Evolutionary conservation across 2,888 invertebrate genomes (phyloP).

Genomic region (Acanthosepion esculentum): DNA sequence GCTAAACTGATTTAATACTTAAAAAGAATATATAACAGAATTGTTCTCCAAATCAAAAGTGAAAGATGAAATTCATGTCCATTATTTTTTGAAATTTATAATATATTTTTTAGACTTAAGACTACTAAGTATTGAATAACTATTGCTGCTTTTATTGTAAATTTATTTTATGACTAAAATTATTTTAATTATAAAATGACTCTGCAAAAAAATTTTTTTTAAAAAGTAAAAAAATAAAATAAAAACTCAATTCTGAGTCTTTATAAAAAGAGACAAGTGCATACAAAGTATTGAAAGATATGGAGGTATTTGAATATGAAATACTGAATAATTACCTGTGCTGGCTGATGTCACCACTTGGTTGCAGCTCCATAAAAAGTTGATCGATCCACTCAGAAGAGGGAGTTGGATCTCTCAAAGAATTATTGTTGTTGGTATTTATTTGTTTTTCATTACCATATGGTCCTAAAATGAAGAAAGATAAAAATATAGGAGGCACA

Average conservation of each 20-base stretch:
- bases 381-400: slow-evolving; percentile 12
- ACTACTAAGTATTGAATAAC: background rate
- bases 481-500: background rate
- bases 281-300: background rate
- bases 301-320: background rate
- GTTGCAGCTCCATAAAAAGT: background rate
- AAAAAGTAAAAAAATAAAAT: background rate
- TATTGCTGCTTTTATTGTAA: background rate
- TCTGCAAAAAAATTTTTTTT: background rate
- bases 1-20: background rate
- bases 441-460: background rate
- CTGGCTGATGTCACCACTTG: background rate
- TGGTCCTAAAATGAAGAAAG: background rate
- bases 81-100: background rate
- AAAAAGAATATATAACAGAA: background rate
- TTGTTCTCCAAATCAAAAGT: background rate
- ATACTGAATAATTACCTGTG: background rate
- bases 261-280: too few species aligned
- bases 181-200: background rate
- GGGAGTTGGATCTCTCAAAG: slow-evolving; percentile 1
- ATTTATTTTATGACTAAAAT: background rate
- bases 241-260: too few species aligned
- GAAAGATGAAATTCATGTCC: background rate
- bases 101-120: background rate
- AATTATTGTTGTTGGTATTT: background rate